phyloP scores from a whole-genome alignment of 2,797 vertebrate genomes.

The Mus spretus region DNA sequence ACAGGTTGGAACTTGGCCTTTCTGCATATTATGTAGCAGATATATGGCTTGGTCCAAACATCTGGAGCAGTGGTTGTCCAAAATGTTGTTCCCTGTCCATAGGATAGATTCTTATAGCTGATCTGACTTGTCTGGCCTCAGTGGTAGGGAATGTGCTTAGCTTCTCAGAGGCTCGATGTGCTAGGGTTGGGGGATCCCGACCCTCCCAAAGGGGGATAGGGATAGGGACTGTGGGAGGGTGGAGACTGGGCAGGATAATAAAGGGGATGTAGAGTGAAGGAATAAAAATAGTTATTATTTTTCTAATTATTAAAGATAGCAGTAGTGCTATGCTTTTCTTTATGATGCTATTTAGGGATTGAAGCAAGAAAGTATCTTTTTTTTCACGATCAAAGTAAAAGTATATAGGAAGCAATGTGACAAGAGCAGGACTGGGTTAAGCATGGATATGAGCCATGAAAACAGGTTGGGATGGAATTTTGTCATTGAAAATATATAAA shows the following conservation, averaged over 20 bases:
- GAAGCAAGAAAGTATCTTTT: not conserved
- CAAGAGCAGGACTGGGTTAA: not conserved
- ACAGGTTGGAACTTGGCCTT: not conserved
- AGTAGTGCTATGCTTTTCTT: not conserved
- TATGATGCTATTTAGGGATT: not conserved
- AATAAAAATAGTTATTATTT: not conserved
- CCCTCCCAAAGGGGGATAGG: not conserved
- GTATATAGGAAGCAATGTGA: not conserved
- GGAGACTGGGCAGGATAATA: not conserved
- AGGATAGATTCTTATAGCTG: not conserved
- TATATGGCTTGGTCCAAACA: not conserved
- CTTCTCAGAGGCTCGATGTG: not conserved
- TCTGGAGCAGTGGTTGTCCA: not conserved
- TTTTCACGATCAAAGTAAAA: not conserved
- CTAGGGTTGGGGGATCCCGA: not conserved
- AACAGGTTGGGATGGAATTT: not conserved
- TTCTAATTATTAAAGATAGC: not conserved
- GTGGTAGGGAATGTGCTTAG: not conserved
- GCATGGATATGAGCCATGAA: not conserved
- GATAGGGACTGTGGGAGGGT: no score
- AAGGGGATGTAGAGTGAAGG: not conserved
- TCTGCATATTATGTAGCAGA: not conserved
- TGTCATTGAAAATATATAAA: constrained; percentile 35
- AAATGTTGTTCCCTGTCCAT: not conserved
- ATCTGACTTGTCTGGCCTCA: not conserved